Percentiles rank a stretch among this genome's conserved stretches.
These are phyloP conservation scores for Hephaestus fuliginosus DNA, from an alignment of 2,797 vertebrate species.

Conservation along the genomic window DNA sequence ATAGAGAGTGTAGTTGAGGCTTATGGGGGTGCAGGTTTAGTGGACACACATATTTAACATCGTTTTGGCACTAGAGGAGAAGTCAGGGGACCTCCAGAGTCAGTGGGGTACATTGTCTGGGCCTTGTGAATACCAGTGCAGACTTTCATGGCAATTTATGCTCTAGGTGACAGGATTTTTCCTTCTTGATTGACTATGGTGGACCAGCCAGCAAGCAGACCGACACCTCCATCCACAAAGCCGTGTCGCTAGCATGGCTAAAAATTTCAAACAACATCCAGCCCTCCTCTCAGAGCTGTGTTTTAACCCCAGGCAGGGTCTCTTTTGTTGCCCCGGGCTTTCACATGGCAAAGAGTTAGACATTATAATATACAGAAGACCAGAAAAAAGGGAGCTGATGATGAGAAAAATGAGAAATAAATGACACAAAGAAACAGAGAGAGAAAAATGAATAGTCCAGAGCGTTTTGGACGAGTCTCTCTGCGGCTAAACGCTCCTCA, in stretches of 20 bases:
- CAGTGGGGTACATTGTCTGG: background rate
- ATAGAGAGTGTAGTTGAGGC: background rate
- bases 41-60: too few species aligned
- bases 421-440: background rate
- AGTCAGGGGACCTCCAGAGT: too few species aligned
- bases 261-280: background rate
- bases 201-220: background rate
- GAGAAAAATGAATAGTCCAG: conserved; percentile 4
- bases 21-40: too few species aligned
- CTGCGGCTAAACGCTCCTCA: conserved; percentile 7
- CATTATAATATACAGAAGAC: conserved; percentile 1
- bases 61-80: too few species aligned
- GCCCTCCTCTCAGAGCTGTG: background rate
- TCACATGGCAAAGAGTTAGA: conserved; percentile 2
- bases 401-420: background rate
- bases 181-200: background rate
- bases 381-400: background rate
- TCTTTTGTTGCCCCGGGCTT: conserved; percentile 27
- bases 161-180: background rate
- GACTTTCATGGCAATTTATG: background rate
- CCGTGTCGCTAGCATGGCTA: background rate
- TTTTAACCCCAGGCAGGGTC: conserved; percentile 12
- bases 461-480: background rate
- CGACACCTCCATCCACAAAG: background rate
- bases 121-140: background rate